phyloP scores from a whole-genome alignment of 2,888 invertebrate species.

The Thecocarcelia acutangulata region DNA sequence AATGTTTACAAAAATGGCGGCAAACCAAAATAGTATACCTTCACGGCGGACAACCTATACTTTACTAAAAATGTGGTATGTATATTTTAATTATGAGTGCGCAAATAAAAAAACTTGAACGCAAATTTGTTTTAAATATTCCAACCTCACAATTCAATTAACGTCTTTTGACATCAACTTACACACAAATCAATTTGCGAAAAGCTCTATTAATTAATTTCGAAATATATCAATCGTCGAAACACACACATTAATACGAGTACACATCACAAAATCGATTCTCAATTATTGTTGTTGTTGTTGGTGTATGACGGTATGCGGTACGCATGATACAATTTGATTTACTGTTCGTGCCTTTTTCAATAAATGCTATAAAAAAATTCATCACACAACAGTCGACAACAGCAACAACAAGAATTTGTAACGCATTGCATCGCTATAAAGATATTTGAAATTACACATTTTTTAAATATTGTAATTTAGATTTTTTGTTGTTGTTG shows the following conservation, averaged over 20 bases:
- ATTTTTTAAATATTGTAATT: constrained; percentile 40
- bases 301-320: constrained; percentile 20
- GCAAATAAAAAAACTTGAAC: constrained; percentile 33
- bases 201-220: constrained; percentile 66
- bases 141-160: constrained; percentile 69
- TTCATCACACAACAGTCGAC: constrained; percentile 37
- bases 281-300: constrained; percentile 6
- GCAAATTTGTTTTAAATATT: constrained; percentile 53
- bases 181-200: constrained; percentile 65
- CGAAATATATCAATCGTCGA: constrained; percentile 32
- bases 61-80: no score
- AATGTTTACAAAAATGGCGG: no score
- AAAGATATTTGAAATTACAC: constrained; percentile 44
- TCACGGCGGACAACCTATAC: no score
- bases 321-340: constrained; percentile 30
- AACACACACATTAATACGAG: not conserved
- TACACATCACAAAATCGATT: constrained; percentile 8
- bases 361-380: constrained; percentile 37
- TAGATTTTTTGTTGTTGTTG: constrained; percentile 17
- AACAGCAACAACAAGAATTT: constrained; percentile 18
- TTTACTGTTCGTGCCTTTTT: constrained; percentile 37
- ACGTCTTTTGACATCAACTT: constrained; percentile 67
- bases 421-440: constrained; percentile 53
- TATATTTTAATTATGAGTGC: constrained; percentile 35
- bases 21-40: no score